Conservation (phyloP, 2,113 vertebrate genomes). For the Menura novaehollandiae region DNA sequence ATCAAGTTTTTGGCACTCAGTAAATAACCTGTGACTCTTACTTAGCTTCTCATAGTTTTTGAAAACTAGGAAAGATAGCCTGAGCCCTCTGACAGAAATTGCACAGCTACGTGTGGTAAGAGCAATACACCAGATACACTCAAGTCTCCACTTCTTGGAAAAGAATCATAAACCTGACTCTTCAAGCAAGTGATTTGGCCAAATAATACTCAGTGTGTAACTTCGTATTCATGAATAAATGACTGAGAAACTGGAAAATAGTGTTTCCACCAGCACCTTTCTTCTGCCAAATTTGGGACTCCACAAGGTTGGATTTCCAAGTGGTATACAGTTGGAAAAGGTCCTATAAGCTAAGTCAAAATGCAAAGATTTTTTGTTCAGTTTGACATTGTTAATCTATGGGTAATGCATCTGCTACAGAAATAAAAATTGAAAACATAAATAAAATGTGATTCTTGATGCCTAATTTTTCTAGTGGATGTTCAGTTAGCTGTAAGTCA, state of each 20-base stretch:
- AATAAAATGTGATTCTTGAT: not conserved
- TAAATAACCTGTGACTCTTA: not conserved
- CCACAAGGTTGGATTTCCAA: not conserved
- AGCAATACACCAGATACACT: not conserved
- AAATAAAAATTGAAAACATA: not conserved
- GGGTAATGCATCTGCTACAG: not conserved
- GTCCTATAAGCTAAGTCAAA: not conserved
- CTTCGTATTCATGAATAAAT: not conserved
- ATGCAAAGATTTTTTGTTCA: not conserved
- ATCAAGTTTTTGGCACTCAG: not conserved
- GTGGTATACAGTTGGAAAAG: not conserved
- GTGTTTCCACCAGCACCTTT: not conserved
- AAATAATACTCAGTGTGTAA: not conserved
- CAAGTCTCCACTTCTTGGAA: not conserved
- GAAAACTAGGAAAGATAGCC: not conserved
- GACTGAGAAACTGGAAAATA: not conserved
- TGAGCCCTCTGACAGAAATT: not conserved
- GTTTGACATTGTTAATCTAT: not conserved
- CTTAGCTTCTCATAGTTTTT: not conserved
- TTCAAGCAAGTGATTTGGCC: not conserved
- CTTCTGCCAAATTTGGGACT: not conserved
- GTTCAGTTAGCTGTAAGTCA: not conserved
- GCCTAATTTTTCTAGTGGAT: not conserved
- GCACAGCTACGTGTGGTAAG: not conserved
- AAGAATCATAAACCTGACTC: not conserved